phyloP scores from a whole-genome alignment of 2,888 invertebrate genomes.

The Ellobium chinense region DNA sequence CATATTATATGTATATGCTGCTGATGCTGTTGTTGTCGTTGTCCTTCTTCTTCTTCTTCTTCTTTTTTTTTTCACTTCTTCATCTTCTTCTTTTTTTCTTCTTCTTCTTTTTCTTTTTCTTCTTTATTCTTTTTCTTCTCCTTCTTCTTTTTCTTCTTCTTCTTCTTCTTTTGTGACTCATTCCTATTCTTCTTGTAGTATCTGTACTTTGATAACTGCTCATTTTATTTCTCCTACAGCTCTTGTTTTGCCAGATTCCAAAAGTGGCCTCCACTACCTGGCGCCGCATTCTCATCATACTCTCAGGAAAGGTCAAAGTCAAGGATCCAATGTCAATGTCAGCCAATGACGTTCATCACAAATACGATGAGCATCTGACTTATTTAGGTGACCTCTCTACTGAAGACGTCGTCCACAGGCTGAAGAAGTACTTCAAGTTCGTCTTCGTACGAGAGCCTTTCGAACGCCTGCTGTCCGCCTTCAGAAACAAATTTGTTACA shows the following conservation, averaged over 20 bases:
- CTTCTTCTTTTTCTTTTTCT: too few relatives aligned
- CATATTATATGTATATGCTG: too few relatives aligned
- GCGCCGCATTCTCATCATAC: constrained; percentile 92
- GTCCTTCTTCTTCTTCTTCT: too few relatives aligned
- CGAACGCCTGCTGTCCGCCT: constrained; percentile 93
- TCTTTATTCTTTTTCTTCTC: too few relatives aligned
- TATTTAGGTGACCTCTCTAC: constrained; percentile 68
- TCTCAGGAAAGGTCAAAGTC: constrained; percentile 82
- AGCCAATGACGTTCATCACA: constrained; percentile 62
- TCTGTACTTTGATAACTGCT: too few relatives aligned
- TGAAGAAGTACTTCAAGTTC: constrained; percentile 90
- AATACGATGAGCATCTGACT: constrained; percentile 57
- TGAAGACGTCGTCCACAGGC: constrained; percentile 84
- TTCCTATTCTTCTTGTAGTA: too few relatives aligned
- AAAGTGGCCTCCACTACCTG: constrained; percentile 96
- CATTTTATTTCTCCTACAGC: constrained; percentile 75
- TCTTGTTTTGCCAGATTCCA: constrained; percentile 95
- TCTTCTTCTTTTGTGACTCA: too few relatives aligned
- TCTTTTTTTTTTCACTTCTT: too few relatives aligned
- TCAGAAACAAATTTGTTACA: constrained; percentile 89
- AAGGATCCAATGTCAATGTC: constrained; percentile 60
- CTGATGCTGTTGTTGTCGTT: too few relatives aligned
- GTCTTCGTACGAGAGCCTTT: constrained; percentile 94
- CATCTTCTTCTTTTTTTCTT: too few relatives aligned
- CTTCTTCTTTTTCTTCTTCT: too few relatives aligned